Evolutionary conservation across 2,113 vertebrate species (phyloP).

Genomic region (Chroicocephalus ridibundus): DNA sequence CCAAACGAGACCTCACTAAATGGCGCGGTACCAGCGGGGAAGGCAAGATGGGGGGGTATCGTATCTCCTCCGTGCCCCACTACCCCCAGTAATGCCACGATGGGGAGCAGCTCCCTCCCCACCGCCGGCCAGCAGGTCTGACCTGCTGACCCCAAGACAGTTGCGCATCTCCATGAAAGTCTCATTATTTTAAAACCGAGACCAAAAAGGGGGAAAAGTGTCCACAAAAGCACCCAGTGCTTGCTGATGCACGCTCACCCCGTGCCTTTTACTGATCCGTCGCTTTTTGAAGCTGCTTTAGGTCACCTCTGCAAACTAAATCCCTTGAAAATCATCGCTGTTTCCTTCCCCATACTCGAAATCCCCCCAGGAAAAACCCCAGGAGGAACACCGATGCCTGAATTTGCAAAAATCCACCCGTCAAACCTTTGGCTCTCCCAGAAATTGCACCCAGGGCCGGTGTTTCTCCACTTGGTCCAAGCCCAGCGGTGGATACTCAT

Average conservation of each 20-base stretch:
- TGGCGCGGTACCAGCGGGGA: rapidly evolving
- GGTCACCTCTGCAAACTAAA: neutral
- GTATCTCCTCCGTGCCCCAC: rapidly evolving
- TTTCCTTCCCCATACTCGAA: neutral
- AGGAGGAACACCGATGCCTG: neutral
- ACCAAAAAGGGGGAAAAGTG: neutral
- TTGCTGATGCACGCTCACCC: neutral
- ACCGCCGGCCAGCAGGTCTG: neutral
- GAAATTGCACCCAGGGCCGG: neutral
- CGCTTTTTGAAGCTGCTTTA: neutral
- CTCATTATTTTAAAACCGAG: neutral
- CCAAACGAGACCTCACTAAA: neutral
- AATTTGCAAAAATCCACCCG: neutral
- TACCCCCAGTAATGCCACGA: neutral
- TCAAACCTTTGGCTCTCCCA: neutral
- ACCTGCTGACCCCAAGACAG: neutral
- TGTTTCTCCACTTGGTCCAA: neutral
- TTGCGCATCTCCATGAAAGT: neutral
- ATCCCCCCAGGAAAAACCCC: neutral
- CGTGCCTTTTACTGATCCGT: rapidly evolving
- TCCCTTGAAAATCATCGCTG: neutral
- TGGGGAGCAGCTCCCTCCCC: neutral
- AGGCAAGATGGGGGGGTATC: neutral
- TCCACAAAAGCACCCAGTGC: neutral
- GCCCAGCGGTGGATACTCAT: neutral